These are phyloP conservation scores for Conus ventricosus DNA, from an alignment of 1,140 invertebrate genomes.

Conservation along the genomic window DNA sequence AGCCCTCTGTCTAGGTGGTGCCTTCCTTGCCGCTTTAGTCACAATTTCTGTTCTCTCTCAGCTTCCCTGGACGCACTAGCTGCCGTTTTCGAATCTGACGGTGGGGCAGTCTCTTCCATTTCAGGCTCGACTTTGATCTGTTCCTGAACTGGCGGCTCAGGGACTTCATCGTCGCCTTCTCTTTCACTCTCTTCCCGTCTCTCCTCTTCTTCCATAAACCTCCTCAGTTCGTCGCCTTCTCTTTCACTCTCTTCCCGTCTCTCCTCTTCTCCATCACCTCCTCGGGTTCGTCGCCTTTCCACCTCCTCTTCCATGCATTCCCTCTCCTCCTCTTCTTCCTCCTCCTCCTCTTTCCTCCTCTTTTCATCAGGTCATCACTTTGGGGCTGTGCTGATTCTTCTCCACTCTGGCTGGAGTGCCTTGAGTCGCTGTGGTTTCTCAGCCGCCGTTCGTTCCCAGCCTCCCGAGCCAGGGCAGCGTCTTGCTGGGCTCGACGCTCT, in stretches of 20 bases:
- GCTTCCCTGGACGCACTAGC: too few relatives aligned
- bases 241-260: background rate
- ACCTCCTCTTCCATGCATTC: background rate
- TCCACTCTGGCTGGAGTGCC: background rate
- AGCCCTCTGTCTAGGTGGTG: background rate
- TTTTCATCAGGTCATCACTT: background rate
- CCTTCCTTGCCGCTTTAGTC: conserved; percentile 11
- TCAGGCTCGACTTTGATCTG: background rate
- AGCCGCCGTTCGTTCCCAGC: background rate
- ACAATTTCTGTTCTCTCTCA: background rate
- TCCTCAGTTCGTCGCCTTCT: background rate
- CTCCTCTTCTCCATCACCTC: conserved; percentile 5
- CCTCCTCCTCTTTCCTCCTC: background rate
- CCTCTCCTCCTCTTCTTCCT: conserved; percentile 9
- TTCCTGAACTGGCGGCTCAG: background rate
- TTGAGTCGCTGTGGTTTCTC: background rate
- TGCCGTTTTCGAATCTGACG: background rate
- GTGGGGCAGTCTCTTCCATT: background rate
- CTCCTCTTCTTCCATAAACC: background rate
- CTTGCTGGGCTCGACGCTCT: background rate
- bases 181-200: background rate
- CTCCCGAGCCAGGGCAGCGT: background rate
- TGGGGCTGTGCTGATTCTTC: background rate
- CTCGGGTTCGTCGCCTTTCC: background rate
- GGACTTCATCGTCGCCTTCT: background rate